Evolutionary conservation across 2,888 invertebrate species (phyloP), one percentile per base, ranked within the genome.

Genomic region (Agriopis marginaria): DNA sequence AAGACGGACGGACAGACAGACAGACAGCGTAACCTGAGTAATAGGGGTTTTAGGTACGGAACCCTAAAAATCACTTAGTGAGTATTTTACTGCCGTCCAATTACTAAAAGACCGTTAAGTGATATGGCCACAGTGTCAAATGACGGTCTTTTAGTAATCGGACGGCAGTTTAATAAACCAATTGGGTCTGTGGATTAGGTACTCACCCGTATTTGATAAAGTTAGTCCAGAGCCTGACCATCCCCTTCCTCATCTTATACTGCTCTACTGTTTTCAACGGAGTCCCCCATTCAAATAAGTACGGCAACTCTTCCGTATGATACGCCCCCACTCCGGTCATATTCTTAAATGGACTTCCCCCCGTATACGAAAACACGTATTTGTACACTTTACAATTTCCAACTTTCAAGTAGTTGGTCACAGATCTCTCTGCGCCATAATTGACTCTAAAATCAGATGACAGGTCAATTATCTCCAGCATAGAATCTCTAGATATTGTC

Each of bases 161-260:
- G n/a, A n/a, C n/a, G n/a, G n/a, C n/a, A n/a, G n/a, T n/a, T n/a
- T 23, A 23, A 23, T 23, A 23, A 23, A 23, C 17, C 17, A 2
- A 23, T 23, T 2, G 17, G 17, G 17, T 23, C 17, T 23, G 17
- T 23, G 17, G 17, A 2, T 23, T 23, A 2, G 17, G 17, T 54
- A 62, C 85, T 78, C 62, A 88, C 88, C 86, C 86, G 69, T 79
- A 78, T 76, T 88, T 89, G 0, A 85, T 84, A 65, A 91, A 89
- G 60, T 90, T 87, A 0, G 82, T 78, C 86, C 88, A 88, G 79
- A 88, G 68, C 0, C 72, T 76, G 0, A 84, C 82, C 82, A 88
- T 84, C 11, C 76, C 70, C 2, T 86, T 79, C 12, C 87, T 83
- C 10, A 89, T 82, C 49, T 76, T 40, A 0, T 64, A 68, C 59